phyloP scores from a whole-genome alignment of 1,140 invertebrate species.

The Listronotus bonariensis region DNA sequence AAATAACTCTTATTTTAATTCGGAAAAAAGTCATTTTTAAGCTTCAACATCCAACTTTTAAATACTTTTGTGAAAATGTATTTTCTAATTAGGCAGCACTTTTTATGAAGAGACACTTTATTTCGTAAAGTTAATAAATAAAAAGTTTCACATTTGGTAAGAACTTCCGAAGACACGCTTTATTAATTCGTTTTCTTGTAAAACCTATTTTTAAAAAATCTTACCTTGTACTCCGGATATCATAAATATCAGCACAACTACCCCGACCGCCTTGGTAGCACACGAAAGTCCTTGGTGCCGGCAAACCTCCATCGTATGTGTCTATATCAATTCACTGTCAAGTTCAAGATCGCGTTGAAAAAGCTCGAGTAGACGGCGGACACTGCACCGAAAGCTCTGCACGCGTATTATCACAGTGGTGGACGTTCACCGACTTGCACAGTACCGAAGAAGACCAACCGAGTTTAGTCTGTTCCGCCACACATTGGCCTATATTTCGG shows the following conservation, averaged over 20 bases:
- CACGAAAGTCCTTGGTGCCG: conserved; percentile 12
- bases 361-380: conserved; percentile 3
- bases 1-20: too few species aligned
- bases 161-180: too few species aligned
- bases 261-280: neutral
- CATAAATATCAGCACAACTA: conserved; percentile 7
- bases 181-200: too few species aligned
- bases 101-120: too few species aligned
- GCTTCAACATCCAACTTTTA: too few species aligned
- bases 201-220: neutral
- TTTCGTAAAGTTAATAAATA: too few species aligned
- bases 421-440: conserved; percentile 28
- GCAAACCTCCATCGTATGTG: conserved; percentile 7
- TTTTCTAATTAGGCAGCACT: too few species aligned
- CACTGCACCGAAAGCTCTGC: conserved; percentile 13
- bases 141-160: too few species aligned
- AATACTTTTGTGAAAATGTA: too few species aligned
- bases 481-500: conserved; percentile 31
- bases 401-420: conserved; percentile 16
- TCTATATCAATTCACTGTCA: conserved; percentile 26
- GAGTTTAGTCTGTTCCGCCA: conserved; percentile 7
- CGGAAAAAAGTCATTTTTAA: too few species aligned
- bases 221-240: conserved; percentile 11
- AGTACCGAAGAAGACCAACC: conserved; percentile 15
- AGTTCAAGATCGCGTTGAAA: conserved; percentile 25